phyloP scores from a whole-genome alignment of 2,797 vertebrate species.

The Platalea minor region DNA sequence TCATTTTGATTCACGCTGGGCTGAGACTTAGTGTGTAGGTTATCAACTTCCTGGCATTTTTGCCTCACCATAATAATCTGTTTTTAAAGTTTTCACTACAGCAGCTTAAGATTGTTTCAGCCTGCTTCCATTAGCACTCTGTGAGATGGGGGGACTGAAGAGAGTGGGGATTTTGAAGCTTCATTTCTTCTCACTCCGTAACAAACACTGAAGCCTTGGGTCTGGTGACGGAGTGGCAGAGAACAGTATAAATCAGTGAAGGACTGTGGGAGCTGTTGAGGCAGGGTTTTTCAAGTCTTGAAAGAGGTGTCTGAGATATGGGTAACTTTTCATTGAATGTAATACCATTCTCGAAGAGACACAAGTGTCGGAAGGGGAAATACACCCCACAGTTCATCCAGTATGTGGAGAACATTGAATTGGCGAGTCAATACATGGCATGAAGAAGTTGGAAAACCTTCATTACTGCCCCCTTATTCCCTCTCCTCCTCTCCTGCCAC shows the following conservation, averaged over 20 bases:
- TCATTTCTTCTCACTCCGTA: background rate
- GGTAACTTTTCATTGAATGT: background rate
- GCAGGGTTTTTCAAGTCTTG: background rate
- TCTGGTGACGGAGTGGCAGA: background rate
- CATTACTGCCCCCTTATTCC: background rate
- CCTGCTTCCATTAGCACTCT: background rate
- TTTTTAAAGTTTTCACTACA: background rate
- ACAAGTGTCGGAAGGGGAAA: background rate
- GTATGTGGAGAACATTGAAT: background rate
- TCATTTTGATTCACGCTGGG: background rate
- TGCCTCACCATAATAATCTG: background rate
- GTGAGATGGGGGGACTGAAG: background rate
- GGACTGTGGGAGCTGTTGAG: background rate
- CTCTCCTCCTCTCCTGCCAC: background rate
- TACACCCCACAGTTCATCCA: background rate
- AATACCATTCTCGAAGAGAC: background rate
- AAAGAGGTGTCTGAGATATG: background rate
- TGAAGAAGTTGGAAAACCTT: background rate
- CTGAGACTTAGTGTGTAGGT: background rate
- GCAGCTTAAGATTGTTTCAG: background rate
- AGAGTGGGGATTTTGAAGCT: background rate
- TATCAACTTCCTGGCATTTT: constrained; percentile 20
- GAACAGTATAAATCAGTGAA: background rate
- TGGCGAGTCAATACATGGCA: background rate
- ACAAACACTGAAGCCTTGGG: background rate